A percentile compares a stretch with the other conserved stretches of the same genome.
phyloP scores from a whole-genome alignment of 1,140 invertebrate species.

The Trialeurodes vaporariorum region DNA sequence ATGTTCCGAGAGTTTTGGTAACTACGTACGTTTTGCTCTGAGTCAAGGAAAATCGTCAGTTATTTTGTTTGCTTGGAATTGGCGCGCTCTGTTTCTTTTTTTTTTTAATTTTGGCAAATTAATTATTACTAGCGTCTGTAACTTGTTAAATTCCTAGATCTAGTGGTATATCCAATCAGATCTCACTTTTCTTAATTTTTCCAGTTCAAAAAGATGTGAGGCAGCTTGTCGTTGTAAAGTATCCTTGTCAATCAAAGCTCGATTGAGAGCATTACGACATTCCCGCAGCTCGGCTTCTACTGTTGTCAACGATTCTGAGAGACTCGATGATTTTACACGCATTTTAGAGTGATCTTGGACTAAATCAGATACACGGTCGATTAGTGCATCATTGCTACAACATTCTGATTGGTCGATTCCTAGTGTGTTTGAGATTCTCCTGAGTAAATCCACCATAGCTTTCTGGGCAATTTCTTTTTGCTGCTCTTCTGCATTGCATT shows the following conservation, averaged over 20 bases:
- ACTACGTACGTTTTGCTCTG: no score
- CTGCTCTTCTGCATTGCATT: slow-evolving; percentile 51
- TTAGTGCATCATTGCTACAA: slow-evolving; percentile 46
- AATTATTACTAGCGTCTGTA: no score
- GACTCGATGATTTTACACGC: slow-evolving; percentile 39
- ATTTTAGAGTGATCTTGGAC: slow-evolving; percentile 47
- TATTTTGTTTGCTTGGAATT: no score
- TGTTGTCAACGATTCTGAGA: slow-evolving; percentile 46
- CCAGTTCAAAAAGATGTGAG: slow-evolving; percentile 48
- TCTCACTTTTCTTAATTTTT: slow-evolving; percentile 45
- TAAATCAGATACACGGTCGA: slow-evolving; percentile 56
- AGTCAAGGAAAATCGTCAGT: no score
- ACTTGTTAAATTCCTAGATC: no score
- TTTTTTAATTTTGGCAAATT: no score
- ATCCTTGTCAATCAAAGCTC: slow-evolving; percentile 50
- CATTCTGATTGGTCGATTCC: slow-evolving; percentile 40
- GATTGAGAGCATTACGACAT: slow-evolving; percentile 49
- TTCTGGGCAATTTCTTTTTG: slow-evolving; percentile 49
- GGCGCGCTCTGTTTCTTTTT: no score
- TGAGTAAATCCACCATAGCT: slow-evolving; percentile 48
- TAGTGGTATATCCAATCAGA: no score
- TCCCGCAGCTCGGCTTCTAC: slow-evolving; percentile 51
- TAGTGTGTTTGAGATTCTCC: slow-evolving; percentile 50
- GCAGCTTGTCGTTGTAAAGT: slow-evolving; percentile 53
- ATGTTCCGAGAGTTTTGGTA: no score